Conservation (phyloP, 30 jellyfish, hydroid and myxozoan species). For the Turritopsis dohrnii region DNA sequence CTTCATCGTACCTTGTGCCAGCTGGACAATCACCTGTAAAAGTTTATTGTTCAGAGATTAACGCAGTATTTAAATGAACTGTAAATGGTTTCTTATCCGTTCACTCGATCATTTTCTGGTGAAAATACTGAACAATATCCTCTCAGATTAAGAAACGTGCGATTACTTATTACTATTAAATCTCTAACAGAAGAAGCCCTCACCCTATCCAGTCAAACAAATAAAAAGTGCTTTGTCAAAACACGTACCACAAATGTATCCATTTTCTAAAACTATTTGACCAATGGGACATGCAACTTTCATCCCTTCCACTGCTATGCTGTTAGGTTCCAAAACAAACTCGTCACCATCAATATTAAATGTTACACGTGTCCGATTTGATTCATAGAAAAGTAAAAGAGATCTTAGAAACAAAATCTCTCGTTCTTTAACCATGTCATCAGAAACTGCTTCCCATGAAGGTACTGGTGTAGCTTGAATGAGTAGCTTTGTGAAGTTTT, state of each 20-base stretch:
- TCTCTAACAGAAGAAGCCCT: background rate
- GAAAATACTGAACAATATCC: too few relatives aligned
- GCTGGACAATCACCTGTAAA: constrained; percentile 50
- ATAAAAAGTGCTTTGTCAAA: background rate
- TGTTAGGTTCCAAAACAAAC: constrained; percentile 36
- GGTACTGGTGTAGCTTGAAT: background rate
- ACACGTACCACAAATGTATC: constrained; percentile 56
- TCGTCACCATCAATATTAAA: constrained; percentile 15
- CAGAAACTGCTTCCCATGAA: constrained; percentile 51
- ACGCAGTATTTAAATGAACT: too few relatives aligned
- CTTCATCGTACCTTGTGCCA: constrained; percentile 48
- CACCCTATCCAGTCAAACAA: background rate
- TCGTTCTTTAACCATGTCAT: constrained; percentile 56
- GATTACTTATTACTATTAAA: too few relatives aligned
- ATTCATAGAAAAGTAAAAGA: constrained; percentile 31
- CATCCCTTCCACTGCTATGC: constrained; percentile 25
- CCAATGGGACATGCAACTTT: constrained; percentile 44
- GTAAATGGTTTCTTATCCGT: too few relatives aligned
- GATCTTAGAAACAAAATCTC: constrained; percentile 40
- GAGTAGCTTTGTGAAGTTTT: constrained; percentile 28
- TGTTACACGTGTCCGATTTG: constrained; percentile 13
- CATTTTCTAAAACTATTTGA: constrained; percentile 33
- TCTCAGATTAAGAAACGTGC: too few relatives aligned
- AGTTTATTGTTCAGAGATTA: too few relatives aligned
- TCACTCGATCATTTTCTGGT: too few relatives aligned